Conservation (phyloP, 2,113 vertebrate genomes). For the Hydrolagus affinis region DNA sequence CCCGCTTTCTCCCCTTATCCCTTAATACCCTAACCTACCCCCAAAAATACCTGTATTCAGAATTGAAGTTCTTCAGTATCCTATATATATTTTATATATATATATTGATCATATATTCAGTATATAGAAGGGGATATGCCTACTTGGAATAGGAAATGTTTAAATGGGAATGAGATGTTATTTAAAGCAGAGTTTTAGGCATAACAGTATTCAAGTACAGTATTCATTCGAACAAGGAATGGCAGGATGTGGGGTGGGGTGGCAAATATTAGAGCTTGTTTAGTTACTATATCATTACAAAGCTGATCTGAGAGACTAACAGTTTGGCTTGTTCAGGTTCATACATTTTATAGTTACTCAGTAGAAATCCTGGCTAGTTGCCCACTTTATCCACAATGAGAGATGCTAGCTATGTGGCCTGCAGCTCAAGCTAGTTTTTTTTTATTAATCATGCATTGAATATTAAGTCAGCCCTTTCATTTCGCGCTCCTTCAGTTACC, state of each 20-base stretch:
- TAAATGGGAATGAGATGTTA: background rate
- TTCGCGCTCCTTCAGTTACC: slow-evolving; percentile 45
- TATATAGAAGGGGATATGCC: too few relatives aligned
- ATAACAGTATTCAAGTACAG: too few relatives aligned
- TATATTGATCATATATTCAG: too few relatives aligned
- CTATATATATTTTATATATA: too few relatives aligned
- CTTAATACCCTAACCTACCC: too few relatives aligned
- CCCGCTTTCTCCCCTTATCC: too few relatives aligned
- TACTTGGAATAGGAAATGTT: background rate
- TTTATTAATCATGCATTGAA: slow-evolving; percentile 50
- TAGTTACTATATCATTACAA: background rate
- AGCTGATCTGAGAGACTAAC: background rate
- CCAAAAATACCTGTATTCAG: too few relatives aligned
- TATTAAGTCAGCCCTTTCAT: slow-evolving; percentile 46
- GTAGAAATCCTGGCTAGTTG: background rate
- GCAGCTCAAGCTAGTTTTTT: slow-evolving; percentile 51
- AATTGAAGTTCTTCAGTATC: too few relatives aligned
- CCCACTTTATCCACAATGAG: background rate
- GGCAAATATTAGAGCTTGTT: background rate
- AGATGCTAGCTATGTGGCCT: background rate
- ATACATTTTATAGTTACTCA: background rate
- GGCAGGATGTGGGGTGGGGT: background rate
- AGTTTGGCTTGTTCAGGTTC: background rate
- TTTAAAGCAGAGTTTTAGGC: background rate
- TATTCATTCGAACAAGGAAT: background rate